Base-by-base conservation (phyloP, 2,113 vertebrate species). In the Noctilio leporinus region DNA sequence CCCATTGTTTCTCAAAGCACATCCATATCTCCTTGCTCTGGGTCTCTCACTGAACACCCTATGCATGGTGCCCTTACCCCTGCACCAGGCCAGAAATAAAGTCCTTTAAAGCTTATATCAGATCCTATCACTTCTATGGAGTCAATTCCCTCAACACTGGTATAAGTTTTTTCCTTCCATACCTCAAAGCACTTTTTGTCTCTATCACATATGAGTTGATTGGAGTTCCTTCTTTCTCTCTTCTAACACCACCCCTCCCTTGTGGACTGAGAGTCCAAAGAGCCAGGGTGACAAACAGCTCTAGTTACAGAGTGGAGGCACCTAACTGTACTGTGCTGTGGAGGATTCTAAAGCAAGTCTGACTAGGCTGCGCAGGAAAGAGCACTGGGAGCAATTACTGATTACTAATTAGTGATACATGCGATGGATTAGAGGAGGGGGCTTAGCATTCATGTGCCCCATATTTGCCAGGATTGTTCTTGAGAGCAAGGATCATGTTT, bases 391-490 rank as follows among this genome's bases (percentile, higher is more conserved):
- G 24, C 4, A 5, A 93, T 40, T 26, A 26, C 57, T 47, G 55
- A 89, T 24, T 45, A 45, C 33, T 67, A 9, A 70, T 12, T 1
- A 16, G 62, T 77, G 5, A 24, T 11, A 49, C 22, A 40, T 12
- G 28, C 33, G 4, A 0, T 3, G 24, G 55, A 4, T 22, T 16
- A 2, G 3, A 35, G 33, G 8, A 67, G 55, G 40, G 16, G 33
- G 14, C 43, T 38, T 69, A 7, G 30, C 17, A 1, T 0, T 5
- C 1, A 0, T 1, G 7, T 28, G 40, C 55, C 64, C 43, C 11
- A 17, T 26, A 38, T 53, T 35, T 53, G n/a, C 85, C 49, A 47
- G 49, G 26, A 40, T 17, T 30, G 24, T 26, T 26, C 49, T 70
- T 4, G 38, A 16, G 33, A 70, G 45, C 80, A 53, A 43, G 33